phyloP scores from a whole-genome alignment of 2,797 vertebrate species.

The Crypturellus tataupa region DNA sequence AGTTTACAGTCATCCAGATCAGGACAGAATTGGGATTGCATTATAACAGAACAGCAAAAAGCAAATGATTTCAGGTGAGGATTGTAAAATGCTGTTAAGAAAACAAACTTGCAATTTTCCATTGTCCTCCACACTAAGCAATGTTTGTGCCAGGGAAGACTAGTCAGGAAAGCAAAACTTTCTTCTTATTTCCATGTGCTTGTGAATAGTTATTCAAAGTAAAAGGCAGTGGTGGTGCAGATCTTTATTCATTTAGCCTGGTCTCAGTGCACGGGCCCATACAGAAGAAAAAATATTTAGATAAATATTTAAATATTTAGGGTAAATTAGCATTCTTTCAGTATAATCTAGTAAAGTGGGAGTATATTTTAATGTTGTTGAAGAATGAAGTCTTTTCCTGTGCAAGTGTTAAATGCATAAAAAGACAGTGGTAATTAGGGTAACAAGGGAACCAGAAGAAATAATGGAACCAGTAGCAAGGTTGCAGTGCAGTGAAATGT shows the following conservation, averaged over 20 bases:
- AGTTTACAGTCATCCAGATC: background rate
- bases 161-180: background rate
- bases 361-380: background rate
- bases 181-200: background rate
- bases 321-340: background rate
- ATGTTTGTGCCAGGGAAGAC: accelerated
- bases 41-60: background rate
- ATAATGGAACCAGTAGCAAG: background rate
- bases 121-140: background rate
- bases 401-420: background rate
- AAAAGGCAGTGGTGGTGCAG: background rate
- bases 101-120: accelerated
- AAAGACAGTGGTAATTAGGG: background rate
- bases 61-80: accelerated
- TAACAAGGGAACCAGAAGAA: background rate
- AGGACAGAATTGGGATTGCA: accelerated
- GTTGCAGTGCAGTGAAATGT: background rate
- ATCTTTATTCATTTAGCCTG: background rate
- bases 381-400: background rate
- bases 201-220: background rate
- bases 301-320: background rate
- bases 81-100: background rate
- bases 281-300: background rate
- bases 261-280: background rate
- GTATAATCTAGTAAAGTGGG: background rate